These are phyloP conservation scores for Potorous gilbertii DNA, from an alignment of 2,797 vertebrate species.

Conservation along the genomic window DNA sequence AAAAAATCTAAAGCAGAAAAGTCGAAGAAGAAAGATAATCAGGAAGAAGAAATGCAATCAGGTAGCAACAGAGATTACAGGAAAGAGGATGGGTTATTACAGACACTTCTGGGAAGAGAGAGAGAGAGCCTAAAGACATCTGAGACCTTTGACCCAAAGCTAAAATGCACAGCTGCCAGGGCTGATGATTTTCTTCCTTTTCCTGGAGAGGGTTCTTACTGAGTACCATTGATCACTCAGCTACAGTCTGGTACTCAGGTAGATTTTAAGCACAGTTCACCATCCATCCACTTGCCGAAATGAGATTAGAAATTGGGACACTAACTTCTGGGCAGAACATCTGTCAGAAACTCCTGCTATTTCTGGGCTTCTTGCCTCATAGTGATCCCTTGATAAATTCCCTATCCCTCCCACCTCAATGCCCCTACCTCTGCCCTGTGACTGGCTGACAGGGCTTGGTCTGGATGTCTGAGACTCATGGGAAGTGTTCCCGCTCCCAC, in stretches of 20 bases:
- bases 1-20: background rate
- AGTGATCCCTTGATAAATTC: background rate
- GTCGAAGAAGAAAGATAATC: background rate
- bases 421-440: background rate
- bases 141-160: conserved; percentile 28
- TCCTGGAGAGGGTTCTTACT: background rate
- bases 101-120: conserved; percentile 66
- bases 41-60: background rate
- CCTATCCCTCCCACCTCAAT: background rate
- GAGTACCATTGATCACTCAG: background rate
- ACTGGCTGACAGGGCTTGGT: background rate
- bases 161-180: conserved; percentile 33
- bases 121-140: background rate
- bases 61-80: conserved; percentile 39
- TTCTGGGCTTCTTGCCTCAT: background rate
- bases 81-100: background rate
- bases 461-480: background rate
- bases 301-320: background rate
- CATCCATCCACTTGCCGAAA: background rate
- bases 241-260: background rate
- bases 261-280: background rate
- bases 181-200: background rate
- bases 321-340: background rate
- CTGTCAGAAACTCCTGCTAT: background rate
- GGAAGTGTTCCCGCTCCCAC: background rate